Percentiles rank a stretch among this genome's conserved stretches.
These are phyloP conservation scores for Prionace glauca DNA, from an alignment of 2,797 vertebrate genomes.

Conservation along the genomic window DNA sequence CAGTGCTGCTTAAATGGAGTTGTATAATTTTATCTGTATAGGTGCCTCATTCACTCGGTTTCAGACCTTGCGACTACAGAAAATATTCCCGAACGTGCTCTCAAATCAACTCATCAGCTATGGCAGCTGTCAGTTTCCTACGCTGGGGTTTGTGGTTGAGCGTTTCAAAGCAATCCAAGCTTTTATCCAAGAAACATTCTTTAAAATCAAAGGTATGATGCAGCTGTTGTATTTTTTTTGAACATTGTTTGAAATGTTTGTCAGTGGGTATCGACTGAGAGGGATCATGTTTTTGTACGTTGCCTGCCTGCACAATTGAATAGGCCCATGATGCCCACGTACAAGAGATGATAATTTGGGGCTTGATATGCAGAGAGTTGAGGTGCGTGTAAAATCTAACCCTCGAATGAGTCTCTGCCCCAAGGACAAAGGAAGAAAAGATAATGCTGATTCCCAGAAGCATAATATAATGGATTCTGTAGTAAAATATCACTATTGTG, in stretches of 20 bases:
- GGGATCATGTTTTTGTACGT: background rate
- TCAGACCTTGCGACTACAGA: constrained; percentile 85
- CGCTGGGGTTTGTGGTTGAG: constrained; percentile 92
- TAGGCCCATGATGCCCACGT: background rate
- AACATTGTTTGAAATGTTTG: background rate
- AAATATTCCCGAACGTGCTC: constrained; percentile 80
- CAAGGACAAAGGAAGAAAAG: background rate
- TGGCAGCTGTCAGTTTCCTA: constrained; percentile 97
- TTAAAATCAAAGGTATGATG: constrained; percentile 83
- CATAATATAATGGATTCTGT: background rate
- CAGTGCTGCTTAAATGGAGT: background rate
- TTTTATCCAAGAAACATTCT: constrained; percentile 89
- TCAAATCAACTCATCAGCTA: constrained; percentile 96
- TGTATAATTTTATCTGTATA: constrained; percentile 45
- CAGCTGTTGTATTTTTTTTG: background rate
- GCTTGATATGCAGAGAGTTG: background rate
- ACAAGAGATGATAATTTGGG: background rate
- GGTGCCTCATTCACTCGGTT: constrained; percentile 95
- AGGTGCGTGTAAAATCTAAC: background rate
- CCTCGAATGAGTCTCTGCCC: background rate
- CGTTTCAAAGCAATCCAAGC: constrained; percentile 97
- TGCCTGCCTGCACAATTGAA: background rate
- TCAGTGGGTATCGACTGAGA: background rate
- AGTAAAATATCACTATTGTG: background rate
- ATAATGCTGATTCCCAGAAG: background rate